Evolutionary conservation across 2,113 vertebrate genomes (phyloP).

Genomic region (Acanthochromis polyacanthus): DNA sequence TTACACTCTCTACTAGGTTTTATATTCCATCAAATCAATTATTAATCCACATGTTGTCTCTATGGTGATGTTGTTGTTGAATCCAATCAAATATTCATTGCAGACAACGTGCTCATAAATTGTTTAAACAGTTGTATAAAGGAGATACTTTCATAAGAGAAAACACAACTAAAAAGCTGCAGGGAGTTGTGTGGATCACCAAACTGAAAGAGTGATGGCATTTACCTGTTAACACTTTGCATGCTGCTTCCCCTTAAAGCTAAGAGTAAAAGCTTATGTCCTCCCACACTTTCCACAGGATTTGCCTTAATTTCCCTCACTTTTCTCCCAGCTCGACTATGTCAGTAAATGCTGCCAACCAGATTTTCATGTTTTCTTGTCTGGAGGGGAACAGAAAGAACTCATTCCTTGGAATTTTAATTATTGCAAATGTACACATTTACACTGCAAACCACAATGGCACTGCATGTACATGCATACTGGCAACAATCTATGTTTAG

Average conservation of each 20-base stretch:
- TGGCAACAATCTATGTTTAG: no score
- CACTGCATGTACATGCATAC: no score
- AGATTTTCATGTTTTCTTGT: not conserved
- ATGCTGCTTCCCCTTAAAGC: constrained; percentile 4
- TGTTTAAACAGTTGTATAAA: constrained; percentile 49
- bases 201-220: constrained; percentile 4
- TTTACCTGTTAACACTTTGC: not conserved
- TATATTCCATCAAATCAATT: constrained; percentile 54
- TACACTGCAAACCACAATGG: no score
- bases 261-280: not conserved
- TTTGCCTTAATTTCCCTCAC: not conserved
- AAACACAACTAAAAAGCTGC: constrained; percentile 10
- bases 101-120: constrained; percentile 65
- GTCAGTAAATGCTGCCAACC: not conserved
- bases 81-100: constrained; percentile 74
- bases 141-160: constrained; percentile 15
- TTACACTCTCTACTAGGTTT: constrained; percentile 27
- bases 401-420: no score
- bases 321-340: not conserved
- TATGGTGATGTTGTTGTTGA: constrained; percentile 57
- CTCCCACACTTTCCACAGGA: constrained; percentile 10
- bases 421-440: no score
- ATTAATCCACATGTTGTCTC: constrained; percentile 65
- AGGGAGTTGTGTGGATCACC: constrained; percentile 35
- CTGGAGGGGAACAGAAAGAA: not conserved